phyloP scores from a whole-genome alignment of 2,888 invertebrate species.

The Pristionchus japonicus region DNA sequence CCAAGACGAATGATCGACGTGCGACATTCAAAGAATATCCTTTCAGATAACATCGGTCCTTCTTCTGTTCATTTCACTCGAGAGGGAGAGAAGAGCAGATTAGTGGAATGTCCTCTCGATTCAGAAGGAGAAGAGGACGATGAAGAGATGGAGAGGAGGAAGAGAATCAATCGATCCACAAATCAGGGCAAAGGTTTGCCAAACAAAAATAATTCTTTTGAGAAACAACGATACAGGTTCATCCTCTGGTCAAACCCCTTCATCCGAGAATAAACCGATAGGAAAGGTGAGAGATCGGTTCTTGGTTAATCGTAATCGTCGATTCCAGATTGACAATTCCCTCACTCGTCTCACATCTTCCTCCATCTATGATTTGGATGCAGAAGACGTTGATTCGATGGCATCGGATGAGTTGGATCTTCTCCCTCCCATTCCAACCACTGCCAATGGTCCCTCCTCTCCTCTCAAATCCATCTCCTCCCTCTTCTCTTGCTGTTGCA shows the following conservation, averaged over 20 bases:
- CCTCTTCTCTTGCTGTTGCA: constrained; percentile 59
- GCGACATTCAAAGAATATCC: too few species aligned
- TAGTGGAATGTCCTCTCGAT: constrained; percentile 63
- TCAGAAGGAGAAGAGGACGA: constrained; percentile 62
- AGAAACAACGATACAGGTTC: not conserved
- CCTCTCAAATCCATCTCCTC: constrained; percentile 51
- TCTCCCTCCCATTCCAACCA: constrained; percentile 63
- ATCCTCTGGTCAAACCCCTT: not conserved
- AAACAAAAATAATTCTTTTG: not conserved
- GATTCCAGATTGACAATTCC: constrained; percentile 23
- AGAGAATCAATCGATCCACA: constrained; percentile 5
- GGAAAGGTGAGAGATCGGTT: constrained; percentile 19
- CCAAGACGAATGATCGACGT: too few species aligned
- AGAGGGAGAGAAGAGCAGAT: constrained; percentile 55
- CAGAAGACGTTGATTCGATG: constrained; percentile 62
- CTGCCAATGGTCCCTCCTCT: not conserved
- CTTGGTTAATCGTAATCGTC: not conserved
- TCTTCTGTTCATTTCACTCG: not conserved
- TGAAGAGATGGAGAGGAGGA: constrained; percentile 47
- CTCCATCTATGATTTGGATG: constrained; percentile 46
- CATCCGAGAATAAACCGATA: not conserved
- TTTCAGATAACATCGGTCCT: not conserved
- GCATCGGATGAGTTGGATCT: constrained; percentile 67
- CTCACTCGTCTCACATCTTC: constrained; percentile 46
- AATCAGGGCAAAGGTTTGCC: constrained; percentile 21